These are phyloP conservation scores for Chloroceryle amazona DNA, from an alignment of 2,797 vertebrate genomes.

Conservation along the genomic window DNA sequence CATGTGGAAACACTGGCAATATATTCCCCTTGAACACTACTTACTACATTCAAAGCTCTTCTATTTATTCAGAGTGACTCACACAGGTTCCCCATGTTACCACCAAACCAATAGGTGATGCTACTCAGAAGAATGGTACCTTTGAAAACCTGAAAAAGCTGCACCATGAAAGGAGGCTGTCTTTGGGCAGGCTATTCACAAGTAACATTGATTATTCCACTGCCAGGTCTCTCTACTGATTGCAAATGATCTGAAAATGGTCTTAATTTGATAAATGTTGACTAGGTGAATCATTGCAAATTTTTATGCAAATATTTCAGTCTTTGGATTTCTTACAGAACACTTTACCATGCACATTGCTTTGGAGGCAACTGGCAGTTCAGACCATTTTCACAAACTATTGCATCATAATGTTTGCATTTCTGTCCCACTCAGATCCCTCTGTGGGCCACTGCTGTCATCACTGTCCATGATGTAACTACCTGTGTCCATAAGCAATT, in stretches of 20 bases:
- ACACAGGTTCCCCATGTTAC: neutral
- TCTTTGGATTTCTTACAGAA: neutral
- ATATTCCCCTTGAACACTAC: neutral
- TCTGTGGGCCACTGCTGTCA: neutral
- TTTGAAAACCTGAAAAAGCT: neutral
- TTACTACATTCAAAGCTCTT: neutral
- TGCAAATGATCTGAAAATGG: neutral
- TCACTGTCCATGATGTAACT: neutral
- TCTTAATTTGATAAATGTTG: neutral
- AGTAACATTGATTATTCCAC: neutral
- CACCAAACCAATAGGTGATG: neutral
- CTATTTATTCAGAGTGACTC: neutral
- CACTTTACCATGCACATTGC: neutral
- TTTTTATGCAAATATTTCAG: neutral
- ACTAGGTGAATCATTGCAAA: neutral
- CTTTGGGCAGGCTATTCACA: neutral
- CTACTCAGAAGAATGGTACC: neutral
- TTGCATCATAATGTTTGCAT: fast-evolving
- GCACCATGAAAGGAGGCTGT: neutral
- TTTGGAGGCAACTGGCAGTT: neutral
- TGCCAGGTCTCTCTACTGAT: neutral
- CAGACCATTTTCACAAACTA: neutral
- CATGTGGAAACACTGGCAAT: neutral
- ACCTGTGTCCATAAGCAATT: neutral
- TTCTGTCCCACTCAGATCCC: neutral